phyloP scores from a whole-genome alignment of 2,888 invertebrate species.

The Tiliacea aurago region DNA sequence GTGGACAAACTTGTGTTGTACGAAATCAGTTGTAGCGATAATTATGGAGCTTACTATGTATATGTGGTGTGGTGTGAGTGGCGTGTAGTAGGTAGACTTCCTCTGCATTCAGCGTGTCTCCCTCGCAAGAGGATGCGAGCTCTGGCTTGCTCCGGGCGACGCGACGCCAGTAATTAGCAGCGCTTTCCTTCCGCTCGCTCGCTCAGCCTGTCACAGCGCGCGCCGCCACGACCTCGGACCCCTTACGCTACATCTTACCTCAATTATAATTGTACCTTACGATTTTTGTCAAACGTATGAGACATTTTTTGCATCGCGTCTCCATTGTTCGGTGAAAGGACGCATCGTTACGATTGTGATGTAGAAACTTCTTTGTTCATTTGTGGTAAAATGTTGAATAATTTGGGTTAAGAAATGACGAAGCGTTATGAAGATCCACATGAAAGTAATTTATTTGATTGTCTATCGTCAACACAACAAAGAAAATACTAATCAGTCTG shows the following conservation, averaged over 20 bases:
- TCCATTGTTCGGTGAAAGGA: constrained; percentile 30
- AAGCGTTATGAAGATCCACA: constrained; percentile 53
- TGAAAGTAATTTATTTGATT: constrained; percentile 69
- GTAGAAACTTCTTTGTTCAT: constrained; percentile 50
- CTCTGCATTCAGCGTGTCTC: constrained; percentile 70
- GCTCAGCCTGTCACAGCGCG: constrained; percentile 44
- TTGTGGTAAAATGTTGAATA: constrained; percentile 45
- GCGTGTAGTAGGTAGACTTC: constrained; percentile 68
- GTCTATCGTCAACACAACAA: constrained; percentile 75
- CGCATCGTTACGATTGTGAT: constrained; percentile 21
- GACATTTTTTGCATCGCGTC: constrained; percentile 7
- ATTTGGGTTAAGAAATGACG: constrained; percentile 38
- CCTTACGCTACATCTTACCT: constrained; percentile 64
- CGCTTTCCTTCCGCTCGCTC: constrained; percentile 86
- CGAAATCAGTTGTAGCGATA: constrained; percentile 24
- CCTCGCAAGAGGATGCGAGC: constrained; percentile 68
- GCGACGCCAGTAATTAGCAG: constrained; percentile 86
- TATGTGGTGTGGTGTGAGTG: constrained; percentile 58
- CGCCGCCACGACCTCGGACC: constrained; percentile 50
- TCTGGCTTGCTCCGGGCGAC: constrained; percentile 79
- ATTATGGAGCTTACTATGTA: constrained; percentile 33
- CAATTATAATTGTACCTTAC: constrained; percentile 32
- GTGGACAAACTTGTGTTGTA: background rate
- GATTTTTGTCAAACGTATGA: constrained; percentile 32
- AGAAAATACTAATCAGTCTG: constrained; percentile 75